Evolutionary conservation across 2,797 vertebrate genomes (phyloP).

Genomic region (Lithobates sylvaticus): DNA sequence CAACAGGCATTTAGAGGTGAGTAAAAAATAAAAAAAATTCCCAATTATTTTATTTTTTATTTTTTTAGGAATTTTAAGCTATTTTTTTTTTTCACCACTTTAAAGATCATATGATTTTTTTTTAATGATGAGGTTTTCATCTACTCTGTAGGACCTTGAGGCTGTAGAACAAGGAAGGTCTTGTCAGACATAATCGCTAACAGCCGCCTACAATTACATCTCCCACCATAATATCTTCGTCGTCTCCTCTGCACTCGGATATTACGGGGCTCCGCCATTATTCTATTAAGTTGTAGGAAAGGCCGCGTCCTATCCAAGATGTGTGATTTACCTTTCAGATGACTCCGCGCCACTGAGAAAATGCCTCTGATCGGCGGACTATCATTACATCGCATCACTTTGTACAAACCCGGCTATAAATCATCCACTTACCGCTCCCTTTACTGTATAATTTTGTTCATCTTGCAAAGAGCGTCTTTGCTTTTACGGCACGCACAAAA

Average conservation of each 20-base stretch:
- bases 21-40: too few relatives aligned
- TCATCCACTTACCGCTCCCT: not conserved
- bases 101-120: too few relatives aligned
- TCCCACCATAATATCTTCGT: not conserved
- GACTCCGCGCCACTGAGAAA: not conserved
- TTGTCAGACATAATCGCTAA: not conserved
- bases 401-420: not conserved
- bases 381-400: constrained; percentile 18
- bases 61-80: too few relatives aligned
- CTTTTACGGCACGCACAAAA: not conserved
- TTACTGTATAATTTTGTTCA: not conserved
- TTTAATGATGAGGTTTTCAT: too few relatives aligned
- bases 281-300: constrained; percentile 25
- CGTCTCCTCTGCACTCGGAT: constrained; percentile 5
- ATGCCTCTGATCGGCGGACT: constrained; percentile 12
- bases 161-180: too few relatives aligned
- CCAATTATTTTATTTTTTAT: too few relatives aligned
- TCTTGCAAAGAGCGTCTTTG: not conserved
- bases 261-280: constrained; percentile 17
- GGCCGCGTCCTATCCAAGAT: not conserved
- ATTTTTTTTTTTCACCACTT: too few relatives aligned
- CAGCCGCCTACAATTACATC: not conserved
- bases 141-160: too few relatives aligned
- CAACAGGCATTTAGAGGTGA: too few relatives aligned
- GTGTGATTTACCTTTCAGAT: constrained; percentile 40